These are phyloP conservation scores for Stenolophus ochropezus DNA, from an alignment of 2,888 invertebrate species.

Conservation along the genomic window DNA sequence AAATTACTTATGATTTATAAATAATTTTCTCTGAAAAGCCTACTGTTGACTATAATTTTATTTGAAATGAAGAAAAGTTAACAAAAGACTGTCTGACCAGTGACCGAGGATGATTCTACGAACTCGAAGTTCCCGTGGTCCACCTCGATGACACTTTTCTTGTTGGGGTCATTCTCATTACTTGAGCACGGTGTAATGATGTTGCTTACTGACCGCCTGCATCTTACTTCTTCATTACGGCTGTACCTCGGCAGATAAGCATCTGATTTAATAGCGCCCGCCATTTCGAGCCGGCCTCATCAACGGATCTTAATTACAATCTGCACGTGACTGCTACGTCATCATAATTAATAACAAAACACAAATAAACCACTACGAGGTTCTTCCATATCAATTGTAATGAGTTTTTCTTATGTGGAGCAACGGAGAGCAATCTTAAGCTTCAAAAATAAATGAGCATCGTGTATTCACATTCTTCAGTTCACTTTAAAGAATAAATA, in stretches of 20 bases:
- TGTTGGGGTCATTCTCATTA: background rate
- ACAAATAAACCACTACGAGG: background rate
- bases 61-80: too few species aligned
- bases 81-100: too few species aligned
- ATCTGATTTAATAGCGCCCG: conserved; percentile 5
- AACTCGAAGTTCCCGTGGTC: too few species aligned
- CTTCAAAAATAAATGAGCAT: too few species aligned
- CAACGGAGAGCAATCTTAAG: too few species aligned
- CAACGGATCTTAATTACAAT: conserved; percentile 46
- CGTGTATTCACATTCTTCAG: too few species aligned
- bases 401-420: too few species aligned
- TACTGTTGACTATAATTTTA: too few species aligned
- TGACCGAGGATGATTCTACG: too few species aligned
- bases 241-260: background rate
- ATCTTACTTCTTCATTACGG: background rate
- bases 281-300: conserved; percentile 1
- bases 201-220: background rate
- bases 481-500: too few species aligned
- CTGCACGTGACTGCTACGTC: conserved; percentile 36
- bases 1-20: too few species aligned
- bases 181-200: background rate
- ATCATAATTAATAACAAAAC: conserved; percentile 39
- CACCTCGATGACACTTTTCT: background rate
- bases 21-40: too few species aligned
- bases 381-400: background rate